Base-by-base conservation (phyloP, 2,113 vertebrate genomes). In the Rhinolophus sinicus region DNA sequence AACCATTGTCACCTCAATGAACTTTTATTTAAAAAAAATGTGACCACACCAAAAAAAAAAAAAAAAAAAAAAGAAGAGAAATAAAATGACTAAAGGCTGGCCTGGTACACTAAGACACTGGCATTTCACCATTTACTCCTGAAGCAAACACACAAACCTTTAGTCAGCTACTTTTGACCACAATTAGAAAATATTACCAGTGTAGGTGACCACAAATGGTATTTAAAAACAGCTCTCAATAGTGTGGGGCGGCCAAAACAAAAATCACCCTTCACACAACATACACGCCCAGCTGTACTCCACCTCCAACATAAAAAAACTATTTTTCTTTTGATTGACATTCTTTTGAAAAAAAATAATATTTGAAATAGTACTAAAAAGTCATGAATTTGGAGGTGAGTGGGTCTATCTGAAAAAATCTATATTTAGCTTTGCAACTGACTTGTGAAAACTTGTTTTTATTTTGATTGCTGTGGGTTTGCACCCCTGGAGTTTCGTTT, bases 381-480 rank as follows among this genome's bases (percentile, higher is more conserved):
- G 73, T 73, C 92, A 82, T 33, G 50, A 93, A 78, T 93, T 92
- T 80, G 52, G 56, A 90, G 89, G 14, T 85, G 58, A 93, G 30
- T 38, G 28, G 50, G 47, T 88, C 92, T 94, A 90, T 52, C 86
- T 88, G 69, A 94, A 92, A 88, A 92, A 85, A 77, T 70, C 89
- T 94, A 93, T 95, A 91, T 95, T 96, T 95, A 96, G 85, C 80
- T 87, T 90, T 33, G 18, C 64, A 93, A 72, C 0, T 4, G n/a
- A 62, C 58, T 86, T 96, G 47, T 93, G 70, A 97, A 97, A 96
- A 96, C 93, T 93, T 97, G 93, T 97, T 97, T 97, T 96, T 98
- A 95, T 97, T 97, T 97, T 97, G 95, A 96, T 97, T 96, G 94
- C 62, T 97, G 97, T 96, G 96, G 96, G 90, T 96, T 97, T 52